Conservation (phyloP, 2,113 vertebrate genomes). For the Lamprologus sp. region DNA sequence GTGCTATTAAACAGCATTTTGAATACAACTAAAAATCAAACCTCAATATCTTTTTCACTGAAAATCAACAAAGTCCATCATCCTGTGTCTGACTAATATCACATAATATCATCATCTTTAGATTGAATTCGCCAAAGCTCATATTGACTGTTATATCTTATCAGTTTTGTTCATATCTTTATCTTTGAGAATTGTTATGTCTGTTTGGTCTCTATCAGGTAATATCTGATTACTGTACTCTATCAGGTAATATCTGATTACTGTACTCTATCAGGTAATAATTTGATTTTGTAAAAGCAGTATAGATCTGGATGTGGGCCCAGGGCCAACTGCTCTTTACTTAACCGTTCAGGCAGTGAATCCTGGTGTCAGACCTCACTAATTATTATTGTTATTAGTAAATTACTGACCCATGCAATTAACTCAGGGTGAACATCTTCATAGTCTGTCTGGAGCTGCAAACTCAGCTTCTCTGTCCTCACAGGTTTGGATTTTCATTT, state of each 20-base stretch:
- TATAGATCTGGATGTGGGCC: neutral
- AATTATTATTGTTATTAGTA: neutral
- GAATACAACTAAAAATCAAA: neutral
- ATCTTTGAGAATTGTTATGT: neutral
- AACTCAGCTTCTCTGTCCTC: neutral
- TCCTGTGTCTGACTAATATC: neutral
- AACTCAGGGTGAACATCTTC: neutral
- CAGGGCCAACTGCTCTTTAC: neutral
- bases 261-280: neutral
- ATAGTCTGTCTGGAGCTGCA: neutral
- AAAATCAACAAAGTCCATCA: neutral
- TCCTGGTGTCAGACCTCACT: neutral
- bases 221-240: neutral
- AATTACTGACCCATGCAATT: neutral
- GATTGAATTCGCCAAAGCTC: neutral
- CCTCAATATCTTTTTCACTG: neutral
- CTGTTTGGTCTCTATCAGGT: neutral
- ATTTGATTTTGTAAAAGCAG: neutral
- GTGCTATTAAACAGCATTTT: neutral
- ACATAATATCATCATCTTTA: neutral
- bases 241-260: neutral
- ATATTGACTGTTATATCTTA: neutral
- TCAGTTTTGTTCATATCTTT: neutral
- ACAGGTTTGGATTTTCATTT: neutral
- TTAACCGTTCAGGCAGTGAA: neutral